Evolutionary conservation across 2,113 vertebrate species (phyloP).

Genomic region (Pterocles burchelli): DNA sequence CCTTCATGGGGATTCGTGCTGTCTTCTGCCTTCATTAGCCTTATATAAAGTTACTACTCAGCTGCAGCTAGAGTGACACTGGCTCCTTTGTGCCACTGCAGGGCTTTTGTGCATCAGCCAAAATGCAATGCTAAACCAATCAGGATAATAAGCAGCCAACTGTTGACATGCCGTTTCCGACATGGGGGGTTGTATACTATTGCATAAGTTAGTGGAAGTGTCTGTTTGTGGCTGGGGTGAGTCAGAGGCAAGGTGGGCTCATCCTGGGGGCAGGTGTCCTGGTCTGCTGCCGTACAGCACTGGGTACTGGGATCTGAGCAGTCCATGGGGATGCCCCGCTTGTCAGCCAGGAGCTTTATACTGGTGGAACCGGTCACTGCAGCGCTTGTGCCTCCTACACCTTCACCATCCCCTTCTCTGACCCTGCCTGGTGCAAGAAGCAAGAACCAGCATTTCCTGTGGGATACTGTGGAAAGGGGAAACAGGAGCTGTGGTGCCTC

Average conservation of each 20-base stretch:
- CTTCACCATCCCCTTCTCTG: not conserved
- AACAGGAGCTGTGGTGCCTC: not conserved
- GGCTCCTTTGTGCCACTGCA: not conserved
- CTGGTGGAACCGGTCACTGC: not conserved
- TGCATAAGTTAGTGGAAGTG: not conserved
- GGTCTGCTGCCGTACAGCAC: accelerated
- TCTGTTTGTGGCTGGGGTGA: not conserved
- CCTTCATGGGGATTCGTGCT: not conserved
- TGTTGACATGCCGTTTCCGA: not conserved
- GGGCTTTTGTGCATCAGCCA: conserved; percentile 3
- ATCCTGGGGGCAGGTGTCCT: not conserved
- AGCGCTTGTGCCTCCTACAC: not conserved
- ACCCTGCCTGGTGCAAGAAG: accelerated
- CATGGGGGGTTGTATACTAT: not conserved
- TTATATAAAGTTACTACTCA: not conserved
- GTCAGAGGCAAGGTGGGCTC: not conserved
- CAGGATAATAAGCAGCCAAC: not conserved
- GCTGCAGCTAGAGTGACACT: not conserved
- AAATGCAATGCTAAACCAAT: not conserved
- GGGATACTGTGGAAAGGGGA: not conserved
- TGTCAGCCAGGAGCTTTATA: not conserved
- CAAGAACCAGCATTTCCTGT: not conserved
- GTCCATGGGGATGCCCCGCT: not conserved
- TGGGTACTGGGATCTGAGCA: not conserved
- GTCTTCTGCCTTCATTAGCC: not conserved